Percentiles rank a stretch among this genome's conserved stretches.
Evolutionary conservation across 2,888 invertebrate species (phyloP).

Genomic region (Athalia rosae): DNA sequence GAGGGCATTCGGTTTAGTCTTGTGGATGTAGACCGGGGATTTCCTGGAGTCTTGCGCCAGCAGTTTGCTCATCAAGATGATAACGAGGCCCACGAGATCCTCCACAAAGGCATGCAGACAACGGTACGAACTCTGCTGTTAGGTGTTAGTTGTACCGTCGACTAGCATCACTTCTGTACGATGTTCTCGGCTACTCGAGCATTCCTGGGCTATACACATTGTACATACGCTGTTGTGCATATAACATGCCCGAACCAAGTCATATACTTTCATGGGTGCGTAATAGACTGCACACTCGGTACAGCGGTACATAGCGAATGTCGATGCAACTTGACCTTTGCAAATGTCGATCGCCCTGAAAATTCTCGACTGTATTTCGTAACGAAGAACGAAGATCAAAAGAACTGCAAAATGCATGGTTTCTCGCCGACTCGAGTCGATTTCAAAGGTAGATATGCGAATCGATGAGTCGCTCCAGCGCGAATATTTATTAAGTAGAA

Average conservation of each 20-base stretch:
- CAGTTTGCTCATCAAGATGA: slow-evolving; percentile 46
- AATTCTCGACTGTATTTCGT: no score
- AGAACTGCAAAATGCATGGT: no score
- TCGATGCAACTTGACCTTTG: no score
- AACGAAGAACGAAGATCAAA: no score
- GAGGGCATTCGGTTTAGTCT: slow-evolving; percentile 19
- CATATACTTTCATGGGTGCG: background rate
- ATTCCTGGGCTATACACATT: no score
- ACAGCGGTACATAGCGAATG: background rate
- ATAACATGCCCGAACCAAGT: no score
- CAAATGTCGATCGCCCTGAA: no score
- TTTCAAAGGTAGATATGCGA: no score
- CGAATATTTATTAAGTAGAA: background rate
- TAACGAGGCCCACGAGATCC: slow-evolving; percentile 45
- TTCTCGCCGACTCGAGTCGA: no score
- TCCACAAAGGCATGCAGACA: slow-evolving; percentile 37
- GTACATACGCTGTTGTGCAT: no score
- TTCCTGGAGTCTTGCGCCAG: slow-evolving; percentile 32
- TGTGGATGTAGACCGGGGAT: slow-evolving; percentile 19
- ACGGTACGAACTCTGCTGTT: slow-evolving; percentile 18
- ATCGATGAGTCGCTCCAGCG: background rate
- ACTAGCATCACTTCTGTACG: slow-evolving; percentile 11
- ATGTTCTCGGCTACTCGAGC: background rate
- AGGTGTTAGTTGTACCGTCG: slow-evolving; percentile 32
- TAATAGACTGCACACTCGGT: background rate